Percentiles rank a stretch among this genome's conserved stretches.
phyloP scores from a whole-genome alignment of 1,140 invertebrate species.

The Leptopilina clavipes region DNA sequence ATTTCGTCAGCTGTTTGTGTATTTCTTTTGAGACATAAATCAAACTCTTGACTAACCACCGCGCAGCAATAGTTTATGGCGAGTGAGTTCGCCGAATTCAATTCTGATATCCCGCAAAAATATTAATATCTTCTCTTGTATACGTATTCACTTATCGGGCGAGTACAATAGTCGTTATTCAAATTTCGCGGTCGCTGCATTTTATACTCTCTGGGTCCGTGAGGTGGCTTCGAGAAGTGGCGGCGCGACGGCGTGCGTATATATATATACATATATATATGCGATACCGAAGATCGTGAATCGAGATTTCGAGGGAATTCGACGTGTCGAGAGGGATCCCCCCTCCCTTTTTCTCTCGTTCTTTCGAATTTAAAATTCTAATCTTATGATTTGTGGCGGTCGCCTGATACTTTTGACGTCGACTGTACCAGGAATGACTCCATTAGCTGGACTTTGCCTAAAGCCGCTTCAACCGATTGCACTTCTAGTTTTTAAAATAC shows the following conservation, averaged over 20 bases:
- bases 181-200: constrained; percentile 62
- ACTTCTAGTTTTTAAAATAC: constrained; percentile 49
- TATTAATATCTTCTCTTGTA: constrained; percentile 36
- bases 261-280: neutral
- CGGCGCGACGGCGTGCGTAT: constrained; percentile 44
- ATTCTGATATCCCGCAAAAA: constrained; percentile 35
- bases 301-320: constrained; percentile 70
- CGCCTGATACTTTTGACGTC: constrained; percentile 59
- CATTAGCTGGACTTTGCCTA: constrained; percentile 69
- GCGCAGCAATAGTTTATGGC: constrained; percentile 13
- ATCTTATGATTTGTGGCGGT: constrained; percentile 73
- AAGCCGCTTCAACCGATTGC: constrained; percentile 59
- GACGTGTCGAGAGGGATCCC: constrained; percentile 49
- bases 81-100: constrained; percentile 23
- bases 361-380: constrained; percentile 73
- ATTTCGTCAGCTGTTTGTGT: constrained; percentile 9
- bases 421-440: constrained; percentile 70
- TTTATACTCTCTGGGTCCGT: constrained; percentile 57
- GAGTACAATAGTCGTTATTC: constrained; percentile 71
- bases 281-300: constrained; percentile 63
- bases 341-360: neutral
- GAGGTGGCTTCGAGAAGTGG: constrained; percentile 49
- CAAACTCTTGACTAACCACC: constrained; percentile 7
- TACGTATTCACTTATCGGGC: constrained; percentile 46
- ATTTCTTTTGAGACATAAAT: constrained; percentile 14